Conservation (phyloP, 2,888 invertebrate species). For the Malachius bipustulatus region DNA sequence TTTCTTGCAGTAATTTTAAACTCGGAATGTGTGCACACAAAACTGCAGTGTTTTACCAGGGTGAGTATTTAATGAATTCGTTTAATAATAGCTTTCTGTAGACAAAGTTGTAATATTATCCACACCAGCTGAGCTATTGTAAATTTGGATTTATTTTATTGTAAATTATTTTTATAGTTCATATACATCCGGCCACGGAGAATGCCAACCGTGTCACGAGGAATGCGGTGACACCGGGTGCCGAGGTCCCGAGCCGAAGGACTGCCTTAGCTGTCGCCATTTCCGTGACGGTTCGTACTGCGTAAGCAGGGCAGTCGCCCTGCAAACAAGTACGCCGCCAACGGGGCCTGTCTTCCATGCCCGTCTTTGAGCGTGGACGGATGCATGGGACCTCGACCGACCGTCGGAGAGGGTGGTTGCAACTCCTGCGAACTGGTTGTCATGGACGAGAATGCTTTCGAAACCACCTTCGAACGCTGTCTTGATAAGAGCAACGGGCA, state of each 20-base stretch:
- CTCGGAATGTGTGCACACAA: slow-evolving; percentile 73
- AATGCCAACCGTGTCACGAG: slow-evolving; percentile 76
- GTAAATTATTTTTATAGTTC: slow-evolving; percentile 55
- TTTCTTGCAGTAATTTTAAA: slow-evolving; percentile 75
- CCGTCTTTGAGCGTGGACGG: slow-evolving; percentile 80
- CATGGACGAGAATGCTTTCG: slow-evolving; percentile 56
- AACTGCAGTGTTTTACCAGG: slow-evolving; percentile 68
- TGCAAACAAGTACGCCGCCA: slow-evolving; percentile 61
- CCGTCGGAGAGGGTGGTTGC: slow-evolving; percentile 74
- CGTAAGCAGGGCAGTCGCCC: slow-evolving; percentile 73
- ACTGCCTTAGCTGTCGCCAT: slow-evolving; percentile 76
- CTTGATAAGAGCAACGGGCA: slow-evolving; percentile 65
- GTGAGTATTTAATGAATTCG: slow-evolving; percentile 73
- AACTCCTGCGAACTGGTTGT: slow-evolving; percentile 85
- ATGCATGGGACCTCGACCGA: slow-evolving; percentile 79
- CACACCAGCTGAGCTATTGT: too few relatives aligned
- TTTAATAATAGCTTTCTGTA: too few relatives aligned
- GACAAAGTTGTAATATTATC: too few relatives aligned
- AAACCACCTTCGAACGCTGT: slow-evolving; percentile 63
- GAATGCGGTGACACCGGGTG: slow-evolving; percentile 84
- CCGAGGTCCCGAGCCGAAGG: slow-evolving; percentile 71
- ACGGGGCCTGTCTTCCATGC: slow-evolving; percentile 71
- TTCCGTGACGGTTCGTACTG: slow-evolving; percentile 84
- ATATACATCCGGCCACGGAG: slow-evolving; percentile 64
- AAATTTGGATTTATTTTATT: too few relatives aligned